Evolutionary conservation across 2,797 vertebrate genomes (phyloP).

Genomic region (Lemur catta): DNA sequence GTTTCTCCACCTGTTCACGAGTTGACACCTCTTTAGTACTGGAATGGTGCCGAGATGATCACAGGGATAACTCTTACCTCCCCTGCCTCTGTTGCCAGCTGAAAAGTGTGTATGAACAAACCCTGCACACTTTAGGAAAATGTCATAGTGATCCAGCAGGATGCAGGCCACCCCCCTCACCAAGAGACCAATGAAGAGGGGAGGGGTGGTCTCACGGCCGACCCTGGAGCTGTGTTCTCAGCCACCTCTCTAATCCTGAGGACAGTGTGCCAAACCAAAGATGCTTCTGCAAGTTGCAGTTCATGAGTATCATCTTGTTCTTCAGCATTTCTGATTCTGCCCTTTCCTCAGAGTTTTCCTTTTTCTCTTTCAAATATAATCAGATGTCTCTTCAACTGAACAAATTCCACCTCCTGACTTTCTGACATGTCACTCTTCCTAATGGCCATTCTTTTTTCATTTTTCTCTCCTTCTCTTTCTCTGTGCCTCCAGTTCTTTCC

Average conservation of each 20-base stretch:
- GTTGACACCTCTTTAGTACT: not conserved
- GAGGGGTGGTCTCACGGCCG: not conserved
- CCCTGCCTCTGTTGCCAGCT: not conserved
- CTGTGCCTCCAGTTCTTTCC: not conserved
- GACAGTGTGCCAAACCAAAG: not conserved
- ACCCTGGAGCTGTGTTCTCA: not conserved
- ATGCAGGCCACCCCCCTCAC: not conserved
- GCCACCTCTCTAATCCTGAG: not conserved
- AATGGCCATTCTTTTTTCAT: not conserved
- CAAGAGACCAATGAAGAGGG: not conserved
- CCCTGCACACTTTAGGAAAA: not conserved
- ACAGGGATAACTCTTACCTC: not conserved
- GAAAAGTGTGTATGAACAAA: slow-evolving; percentile 8
- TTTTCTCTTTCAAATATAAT: not conserved
- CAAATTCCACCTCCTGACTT: not conserved
- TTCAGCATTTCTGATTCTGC: not conserved
- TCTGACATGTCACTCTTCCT: not conserved
- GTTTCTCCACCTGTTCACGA: not conserved
- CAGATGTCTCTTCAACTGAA: slow-evolving; percentile 1
- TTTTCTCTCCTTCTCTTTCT: not conserved
- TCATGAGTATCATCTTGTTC: not conserved
- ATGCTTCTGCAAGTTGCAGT: not conserved
- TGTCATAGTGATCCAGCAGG: not conserved
- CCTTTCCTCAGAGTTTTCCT: not conserved
- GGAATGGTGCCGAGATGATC: not conserved